A percentile compares a stretch with the other conserved stretches of the same genome.
These are phyloP conservation scores for Scaptomyza hsui DNA, from an alignment of 1,140 invertebrate species.

Conservation along the genomic window DNA sequence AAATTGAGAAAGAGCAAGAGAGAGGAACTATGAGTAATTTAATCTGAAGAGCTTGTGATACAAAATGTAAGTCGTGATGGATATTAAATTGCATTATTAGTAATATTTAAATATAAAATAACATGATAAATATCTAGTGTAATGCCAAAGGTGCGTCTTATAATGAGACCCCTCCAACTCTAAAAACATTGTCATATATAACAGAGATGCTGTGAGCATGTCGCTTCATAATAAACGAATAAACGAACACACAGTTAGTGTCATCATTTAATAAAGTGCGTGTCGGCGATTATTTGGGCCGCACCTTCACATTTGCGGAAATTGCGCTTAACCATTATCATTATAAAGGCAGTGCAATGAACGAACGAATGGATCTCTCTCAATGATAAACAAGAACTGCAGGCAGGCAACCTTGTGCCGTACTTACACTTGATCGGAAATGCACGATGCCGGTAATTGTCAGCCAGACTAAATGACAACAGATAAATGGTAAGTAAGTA, in stretches of 20 bases:
- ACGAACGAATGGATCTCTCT: conserved; percentile 40
- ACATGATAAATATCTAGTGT: too few species aligned
- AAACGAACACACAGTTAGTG: neutral
- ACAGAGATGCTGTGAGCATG: neutral
- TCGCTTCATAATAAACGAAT: neutral
- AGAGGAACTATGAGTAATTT: too few species aligned
- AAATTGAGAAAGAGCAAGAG: too few species aligned
- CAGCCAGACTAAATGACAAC: conserved; percentile 33
- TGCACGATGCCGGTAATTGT: conserved; percentile 31
- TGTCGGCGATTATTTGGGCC: neutral
- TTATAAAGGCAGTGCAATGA: conserved; percentile 61
- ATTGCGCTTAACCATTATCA: conserved; percentile 39
- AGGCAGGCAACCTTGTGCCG: conserved; percentile 43
- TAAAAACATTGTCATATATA: neutral
- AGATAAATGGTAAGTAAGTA: conserved; percentile 12
- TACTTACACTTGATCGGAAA: conserved; percentile 24
- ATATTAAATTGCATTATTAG: too few species aligned
- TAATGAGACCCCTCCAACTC: neutral
- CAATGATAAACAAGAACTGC: conserved; percentile 44
- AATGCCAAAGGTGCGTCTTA: too few species aligned
- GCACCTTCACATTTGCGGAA: conserved; percentile 43
- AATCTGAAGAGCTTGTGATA: too few species aligned
- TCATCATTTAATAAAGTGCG: conserved; percentile 10
- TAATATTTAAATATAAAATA: too few species aligned
- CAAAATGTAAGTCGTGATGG: too few species aligned